Base-by-base conservation (phyloP, 23 tunicate genomes). In the Styela plicata region DNA sequence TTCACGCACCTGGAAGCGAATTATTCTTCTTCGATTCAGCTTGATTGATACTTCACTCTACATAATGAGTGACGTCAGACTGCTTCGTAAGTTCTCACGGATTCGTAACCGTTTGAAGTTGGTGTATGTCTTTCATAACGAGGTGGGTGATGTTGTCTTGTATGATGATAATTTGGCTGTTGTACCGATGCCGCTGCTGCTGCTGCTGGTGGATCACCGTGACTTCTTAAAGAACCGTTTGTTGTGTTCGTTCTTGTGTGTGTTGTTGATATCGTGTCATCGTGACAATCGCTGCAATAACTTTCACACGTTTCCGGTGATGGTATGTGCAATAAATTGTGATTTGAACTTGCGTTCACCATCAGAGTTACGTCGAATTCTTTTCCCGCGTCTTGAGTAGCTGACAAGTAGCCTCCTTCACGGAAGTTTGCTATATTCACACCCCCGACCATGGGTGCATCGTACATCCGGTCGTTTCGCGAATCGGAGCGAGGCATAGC, bases 341-440 rank as follows among this genome's bases (percentile, higher is more conserved):
- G 65, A 31, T 76, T 53, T 17, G 81, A 76, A 17, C 35, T 71
- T 29, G 77, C 36, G 33, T 27, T 76, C 21, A 74, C 70, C 79
- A 84, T 80, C 26, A 91, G 5, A 20, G 88, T 80, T 70, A 90
- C 96, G 57, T 91, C 91, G 57, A 91, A 91, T 61, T 91, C 97
- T 70, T 63, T 84, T 34, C 85, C 73, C 1, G 97, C 97, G 77
- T 91, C 97, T 21, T 77, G 79, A 20, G 91, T 89, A 3, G 89
- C 33, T 22, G 80, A n/a, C 44, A 24, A 3, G n/a, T 53, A 24
- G 82, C 63, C 44, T 16, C 68, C 33, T 22, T 66, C 78, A 17
- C 74, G 74, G 31, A 69, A 82, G n/a, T 76, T 37, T 52, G 63
- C 24, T 25, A 76, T 44, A 25, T 76, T 36, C 21, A 44, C 76